Base-by-base conservation (phyloP, 2,888 invertebrate genomes). In the Cantharis nigra region DNA sequence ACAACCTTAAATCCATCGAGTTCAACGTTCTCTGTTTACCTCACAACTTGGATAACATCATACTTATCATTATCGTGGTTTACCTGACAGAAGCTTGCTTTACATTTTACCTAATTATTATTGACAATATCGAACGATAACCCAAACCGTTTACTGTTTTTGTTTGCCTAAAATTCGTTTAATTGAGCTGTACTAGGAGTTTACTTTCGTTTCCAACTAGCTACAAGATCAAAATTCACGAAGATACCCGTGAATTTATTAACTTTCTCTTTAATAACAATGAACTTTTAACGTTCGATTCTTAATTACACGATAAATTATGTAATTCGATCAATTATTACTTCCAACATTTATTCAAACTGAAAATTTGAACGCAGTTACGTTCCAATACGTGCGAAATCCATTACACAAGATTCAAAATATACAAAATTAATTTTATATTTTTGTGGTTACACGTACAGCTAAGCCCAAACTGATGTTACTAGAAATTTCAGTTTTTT, bases 21-120 rank as follows among this genome's bases (percentile, higher is more conserved):
- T 80, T 80, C 80, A 80, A 80, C 76, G 80, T 79, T 79, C 80
- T 69, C 77, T 67, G 71, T 74, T 79, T 79, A 80, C 80, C 80
- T 80, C 76, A 79, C 75, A 76, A 78, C 78, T 75, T 77, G 74
- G 67, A 74, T 64, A 71, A 71, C 74, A 78, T 49, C 49, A 49
- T 49, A 49, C n/a, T 49, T 78, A 80, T 79, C 78, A 71, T 79
- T 80, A 80, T 78, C 78, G 72, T 79, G 74, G 79, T 74, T 80
- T 69, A 72, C 70, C 79, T 75, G 74, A 78, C 78, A 80, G 79
- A 75, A 80, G 76, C 78, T 80, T 72, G 77, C 72, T 76, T 78
- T 74, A 78, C 76, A 74, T 77, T 69, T 26, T 75, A 75, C 69
- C 70, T 75, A 71, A 75, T 75, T 71, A 75, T 63, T 64, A 75